These are phyloP conservation scores for Odontocerum albicorne DNA, from an alignment of 2,888 invertebrate genomes.

Conservation along the genomic window DNA sequence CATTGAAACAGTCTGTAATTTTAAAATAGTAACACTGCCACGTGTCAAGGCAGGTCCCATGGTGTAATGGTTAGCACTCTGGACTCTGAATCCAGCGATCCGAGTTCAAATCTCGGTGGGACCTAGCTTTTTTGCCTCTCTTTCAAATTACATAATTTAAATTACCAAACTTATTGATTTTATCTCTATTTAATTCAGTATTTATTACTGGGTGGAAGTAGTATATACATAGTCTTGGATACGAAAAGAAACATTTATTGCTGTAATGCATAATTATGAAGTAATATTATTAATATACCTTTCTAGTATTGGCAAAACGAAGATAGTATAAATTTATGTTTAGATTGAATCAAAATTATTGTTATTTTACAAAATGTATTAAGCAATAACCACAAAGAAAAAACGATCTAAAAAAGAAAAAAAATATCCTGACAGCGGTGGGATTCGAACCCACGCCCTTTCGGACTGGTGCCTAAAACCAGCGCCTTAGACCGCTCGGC, in stretches of 20 bases:
- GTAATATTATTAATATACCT: too few relatives aligned
- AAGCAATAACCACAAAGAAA: too few relatives aligned
- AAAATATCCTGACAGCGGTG: constrained; percentile 61
- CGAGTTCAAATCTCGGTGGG: constrained; percentile 65
- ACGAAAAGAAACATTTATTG: not conserved
- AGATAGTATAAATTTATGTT: too few relatives aligned
- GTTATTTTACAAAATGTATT: constrained; percentile 32
- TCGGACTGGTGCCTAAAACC: constrained; percentile 68
- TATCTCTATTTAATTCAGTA: too few relatives aligned
- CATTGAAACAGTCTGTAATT: not conserved
- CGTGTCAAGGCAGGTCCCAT: constrained; percentile 52
- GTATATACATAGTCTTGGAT: too few relatives aligned
- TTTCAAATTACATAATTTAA: too few relatives aligned
- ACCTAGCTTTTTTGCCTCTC: constrained; percentile 46
- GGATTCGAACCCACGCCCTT: constrained; percentile 63
- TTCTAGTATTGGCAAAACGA: too few relatives aligned
- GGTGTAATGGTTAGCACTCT: constrained; percentile 68
- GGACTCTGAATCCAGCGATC: constrained; percentile 66
- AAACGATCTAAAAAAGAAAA: too few relatives aligned
- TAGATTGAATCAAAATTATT: too few relatives aligned
- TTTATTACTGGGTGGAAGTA: too few relatives aligned
- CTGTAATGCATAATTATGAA: not conserved
- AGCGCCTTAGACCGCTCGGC: constrained; percentile 67
- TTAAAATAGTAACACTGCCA: not conserved
- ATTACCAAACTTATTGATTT: not conserved